Conservation (phyloP, 1,140 invertebrate species). For the Paracyclopina nana region DNA sequence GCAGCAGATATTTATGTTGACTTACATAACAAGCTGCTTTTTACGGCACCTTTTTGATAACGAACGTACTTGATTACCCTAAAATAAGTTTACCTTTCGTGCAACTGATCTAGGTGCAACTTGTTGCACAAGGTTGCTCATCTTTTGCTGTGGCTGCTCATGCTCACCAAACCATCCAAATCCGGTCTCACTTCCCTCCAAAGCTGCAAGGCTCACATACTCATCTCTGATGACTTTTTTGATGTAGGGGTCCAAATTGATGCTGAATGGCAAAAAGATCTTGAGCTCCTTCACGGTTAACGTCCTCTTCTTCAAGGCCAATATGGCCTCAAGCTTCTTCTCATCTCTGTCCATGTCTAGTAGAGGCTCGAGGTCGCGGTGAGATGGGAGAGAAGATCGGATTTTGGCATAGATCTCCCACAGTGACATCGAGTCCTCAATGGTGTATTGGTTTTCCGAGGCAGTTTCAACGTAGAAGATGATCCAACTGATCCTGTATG, state of each 20-base stretch:
- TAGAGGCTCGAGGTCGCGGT: slow-evolving; percentile 68
- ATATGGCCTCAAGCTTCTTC: slow-evolving; percentile 76
- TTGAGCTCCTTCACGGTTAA: slow-evolving; percentile 51
- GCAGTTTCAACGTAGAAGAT: slow-evolving; percentile 77
- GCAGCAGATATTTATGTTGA: too few relatives aligned
- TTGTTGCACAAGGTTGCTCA: too few relatives aligned
- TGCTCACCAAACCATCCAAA: too few relatives aligned
- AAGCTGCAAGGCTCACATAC: too few relatives aligned
- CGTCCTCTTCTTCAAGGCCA: slow-evolving; percentile 51
- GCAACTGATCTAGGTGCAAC: too few relatives aligned
- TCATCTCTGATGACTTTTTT: slow-evolving; percentile 82
- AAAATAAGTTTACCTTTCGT: too few relatives aligned
- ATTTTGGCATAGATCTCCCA: slow-evolving; percentile 75
- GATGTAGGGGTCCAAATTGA: slow-evolving; percentile 86
- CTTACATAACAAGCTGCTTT: too few relatives aligned
- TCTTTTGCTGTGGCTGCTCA: too few relatives aligned
- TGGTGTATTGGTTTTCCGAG: slow-evolving; percentile 59
- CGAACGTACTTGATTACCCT: too few relatives aligned
- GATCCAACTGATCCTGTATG: slow-evolving; percentile 88
- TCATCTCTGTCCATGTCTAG: slow-evolving; percentile 81
- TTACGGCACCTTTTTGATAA: too few relatives aligned
- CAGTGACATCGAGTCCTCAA: slow-evolving; percentile 64
- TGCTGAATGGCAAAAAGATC: slow-evolving; percentile 86
- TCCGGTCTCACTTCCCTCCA: too few relatives aligned
- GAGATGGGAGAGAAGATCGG: slow-evolving; percentile 47